Conservation (phyloP, 2,113 vertebrate genomes). For the Alaudala cheleensis region DNA sequence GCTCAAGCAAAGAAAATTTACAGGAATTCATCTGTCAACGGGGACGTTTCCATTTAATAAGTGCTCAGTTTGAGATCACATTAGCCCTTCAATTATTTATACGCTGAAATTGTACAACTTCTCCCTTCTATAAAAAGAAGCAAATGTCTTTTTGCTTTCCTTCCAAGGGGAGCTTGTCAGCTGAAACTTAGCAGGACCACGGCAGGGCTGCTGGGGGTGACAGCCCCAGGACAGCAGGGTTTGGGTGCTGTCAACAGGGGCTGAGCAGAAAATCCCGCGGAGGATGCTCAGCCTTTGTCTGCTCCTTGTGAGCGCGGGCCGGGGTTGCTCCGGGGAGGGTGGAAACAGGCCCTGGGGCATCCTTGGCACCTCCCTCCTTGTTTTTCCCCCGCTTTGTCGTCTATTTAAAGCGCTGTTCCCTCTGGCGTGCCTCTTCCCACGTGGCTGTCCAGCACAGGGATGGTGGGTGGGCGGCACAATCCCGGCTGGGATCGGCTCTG, state of each 20-base stretch:
- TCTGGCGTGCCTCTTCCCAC: not conserved
- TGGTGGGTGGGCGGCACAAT: not conserved
- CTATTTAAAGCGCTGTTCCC: constrained; percentile 1
- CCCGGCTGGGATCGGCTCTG: not conserved
- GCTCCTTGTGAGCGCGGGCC: accelerated
- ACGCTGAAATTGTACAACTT: constrained; percentile 32
- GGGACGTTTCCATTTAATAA: constrained; percentile 66
- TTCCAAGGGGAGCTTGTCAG: not conserved
- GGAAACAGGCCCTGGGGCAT: not conserved
- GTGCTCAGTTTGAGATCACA: constrained; percentile 57
- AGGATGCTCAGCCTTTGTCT: not conserved
- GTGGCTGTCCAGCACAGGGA: accelerated
- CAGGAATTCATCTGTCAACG: constrained; percentile 66
- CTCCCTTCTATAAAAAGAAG: constrained; percentile 31
- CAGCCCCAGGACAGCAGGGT: not conserved
- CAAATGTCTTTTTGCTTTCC: not conserved
- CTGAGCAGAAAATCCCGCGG: not conserved
- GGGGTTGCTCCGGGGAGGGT: not conserved
- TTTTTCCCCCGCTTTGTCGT: not conserved
- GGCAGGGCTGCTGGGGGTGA: not conserved
- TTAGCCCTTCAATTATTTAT: constrained; percentile 64
- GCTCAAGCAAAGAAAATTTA: constrained; percentile 61
- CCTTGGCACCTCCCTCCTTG: not conserved
- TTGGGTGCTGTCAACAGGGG: not conserved
- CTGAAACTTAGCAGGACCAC: not conserved